Conservation (phyloP, 1,140 invertebrate genomes). For the Cyclina sinensis region DNA sequence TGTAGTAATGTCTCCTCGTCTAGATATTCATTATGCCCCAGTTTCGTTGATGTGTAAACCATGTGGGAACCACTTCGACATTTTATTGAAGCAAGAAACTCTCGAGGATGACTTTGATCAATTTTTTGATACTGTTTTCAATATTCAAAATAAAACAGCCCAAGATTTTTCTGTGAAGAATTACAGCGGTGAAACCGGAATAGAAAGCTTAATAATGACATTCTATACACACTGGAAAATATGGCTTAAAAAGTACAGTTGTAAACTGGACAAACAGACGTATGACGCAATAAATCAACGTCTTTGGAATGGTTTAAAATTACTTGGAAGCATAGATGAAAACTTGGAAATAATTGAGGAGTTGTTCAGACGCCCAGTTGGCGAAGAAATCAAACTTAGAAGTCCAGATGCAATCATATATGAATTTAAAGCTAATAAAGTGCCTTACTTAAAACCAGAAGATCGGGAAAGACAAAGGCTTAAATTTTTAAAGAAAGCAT, state of each 20-base stretch:
- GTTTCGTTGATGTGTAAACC: slow-evolving; percentile 34
- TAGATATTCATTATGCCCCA: slow-evolving; percentile 39
- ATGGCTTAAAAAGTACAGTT: not conserved
- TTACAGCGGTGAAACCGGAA: not conserved
- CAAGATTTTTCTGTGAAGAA: not conserved
- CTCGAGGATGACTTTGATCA: not conserved
- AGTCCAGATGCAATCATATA: not conserved
- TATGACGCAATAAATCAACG: not conserved
- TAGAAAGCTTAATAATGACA: not conserved
- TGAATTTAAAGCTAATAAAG: slow-evolving; percentile 1
- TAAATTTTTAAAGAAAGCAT: slow-evolving; percentile 21
- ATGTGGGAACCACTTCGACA: slow-evolving; percentile 5
- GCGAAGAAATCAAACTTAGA: not conserved
- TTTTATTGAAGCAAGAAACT: slow-evolving; percentile 43
- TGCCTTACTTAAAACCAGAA: not conserved
- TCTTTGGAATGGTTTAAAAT: slow-evolving; percentile 43
- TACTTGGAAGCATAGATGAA: slow-evolving; percentile 32
- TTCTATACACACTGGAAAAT: not conserved
- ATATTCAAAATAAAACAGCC: not conserved
- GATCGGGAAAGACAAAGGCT: not conserved
- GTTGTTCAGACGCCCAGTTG: slow-evolving; percentile 6
- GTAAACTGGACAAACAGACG: not conserved
- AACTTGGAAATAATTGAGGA: slow-evolving; percentile 11
- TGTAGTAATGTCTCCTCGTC: not conserved
- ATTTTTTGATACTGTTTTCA: not conserved